These are phyloP conservation scores for Ibidorhyncha struthersii DNA, from an alignment of 2,113 vertebrate species.

Conservation along the genomic window DNA sequence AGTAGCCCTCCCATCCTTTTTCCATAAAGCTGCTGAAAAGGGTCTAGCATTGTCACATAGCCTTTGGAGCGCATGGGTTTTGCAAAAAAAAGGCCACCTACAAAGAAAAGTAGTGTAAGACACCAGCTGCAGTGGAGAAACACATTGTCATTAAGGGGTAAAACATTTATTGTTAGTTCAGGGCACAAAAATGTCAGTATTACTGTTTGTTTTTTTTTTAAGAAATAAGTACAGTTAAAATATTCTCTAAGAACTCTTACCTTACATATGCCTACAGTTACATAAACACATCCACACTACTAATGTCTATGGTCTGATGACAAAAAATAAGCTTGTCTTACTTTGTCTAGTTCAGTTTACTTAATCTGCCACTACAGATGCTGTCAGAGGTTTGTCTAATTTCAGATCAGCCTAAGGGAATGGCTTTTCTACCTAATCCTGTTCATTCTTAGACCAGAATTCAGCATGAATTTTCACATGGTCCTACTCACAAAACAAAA, in stretches of 20 bases:
- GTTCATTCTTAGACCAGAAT: not conserved
- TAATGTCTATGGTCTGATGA: not conserved
- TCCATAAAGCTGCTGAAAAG: constrained; percentile 95
- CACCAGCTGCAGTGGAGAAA: not conserved
- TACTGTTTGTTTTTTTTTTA: not conserved
- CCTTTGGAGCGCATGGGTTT: constrained; percentile 96
- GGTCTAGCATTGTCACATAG: constrained; percentile 97
- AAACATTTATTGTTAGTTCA: not conserved
- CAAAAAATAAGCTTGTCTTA: not conserved
- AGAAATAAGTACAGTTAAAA: not conserved
- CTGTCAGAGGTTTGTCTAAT: not conserved
- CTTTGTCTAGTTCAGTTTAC: not conserved
- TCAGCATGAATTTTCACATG: not conserved
- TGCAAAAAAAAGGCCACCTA: constrained; percentile 96
- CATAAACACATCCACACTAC: not conserved
- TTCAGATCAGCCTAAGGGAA: not conserved
- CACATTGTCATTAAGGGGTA: not conserved
- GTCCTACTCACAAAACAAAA: not conserved
- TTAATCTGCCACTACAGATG: not conserved
- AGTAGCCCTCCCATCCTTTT: constrained; percentile 95
- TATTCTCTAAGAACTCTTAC: not conserved
- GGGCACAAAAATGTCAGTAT: not conserved
- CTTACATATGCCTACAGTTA: not conserved
- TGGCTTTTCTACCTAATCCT: not conserved
- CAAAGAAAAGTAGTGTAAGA: constrained; percentile 2